Evolutionary conservation across 2,113 vertebrate species (phyloP).

Genomic region (Urocitellus parryii): DNA sequence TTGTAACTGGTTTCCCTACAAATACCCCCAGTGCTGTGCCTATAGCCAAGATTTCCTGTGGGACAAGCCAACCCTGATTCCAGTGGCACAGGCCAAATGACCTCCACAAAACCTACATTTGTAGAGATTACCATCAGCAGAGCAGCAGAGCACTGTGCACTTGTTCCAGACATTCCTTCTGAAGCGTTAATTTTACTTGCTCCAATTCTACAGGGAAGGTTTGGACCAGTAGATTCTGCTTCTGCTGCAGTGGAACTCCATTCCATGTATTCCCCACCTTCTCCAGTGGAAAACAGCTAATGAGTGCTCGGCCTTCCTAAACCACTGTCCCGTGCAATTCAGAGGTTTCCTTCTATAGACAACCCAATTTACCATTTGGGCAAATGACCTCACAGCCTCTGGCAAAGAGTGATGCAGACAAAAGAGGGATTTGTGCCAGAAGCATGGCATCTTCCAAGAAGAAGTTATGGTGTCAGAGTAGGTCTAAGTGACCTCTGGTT

Average conservation of each 20-base stretch:
- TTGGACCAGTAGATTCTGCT: conserved; percentile 79
- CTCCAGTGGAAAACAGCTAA: conserved; percentile 73
- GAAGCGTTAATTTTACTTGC: conserved; percentile 78
- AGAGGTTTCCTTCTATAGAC: conserved; percentile 70
- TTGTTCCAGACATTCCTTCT: conserved; percentile 75
- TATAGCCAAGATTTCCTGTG: not conserved
- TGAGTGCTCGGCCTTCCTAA: conserved; percentile 69
- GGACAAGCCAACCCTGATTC: not conserved
- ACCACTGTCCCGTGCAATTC: conserved; percentile 32
- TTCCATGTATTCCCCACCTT: conserved; percentile 60
- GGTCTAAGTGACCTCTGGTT: not conserved
- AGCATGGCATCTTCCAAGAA: not conserved
- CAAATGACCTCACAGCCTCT: conserved; percentile 33
- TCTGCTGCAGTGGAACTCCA: conserved; percentile 70
- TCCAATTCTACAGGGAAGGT: conserved; percentile 75
- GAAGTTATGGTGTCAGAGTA: not conserved
- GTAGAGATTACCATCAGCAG: conserved; percentile 59
- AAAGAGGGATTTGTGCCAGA: conserved; percentile 17
- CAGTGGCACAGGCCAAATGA: conserved; percentile 17
- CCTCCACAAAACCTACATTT: conserved; percentile 62
- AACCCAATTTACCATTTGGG: conserved; percentile 63
- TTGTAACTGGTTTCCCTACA: conserved; percentile 40
- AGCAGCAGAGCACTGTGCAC: conserved; percentile 63
- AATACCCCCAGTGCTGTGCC: not conserved
- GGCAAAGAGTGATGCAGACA: not conserved